These are phyloP conservation scores for Caenorhabditis briggsae DNA, from an alignment of 1,140 invertebrate genomes.

Conservation along the genomic window DNA sequence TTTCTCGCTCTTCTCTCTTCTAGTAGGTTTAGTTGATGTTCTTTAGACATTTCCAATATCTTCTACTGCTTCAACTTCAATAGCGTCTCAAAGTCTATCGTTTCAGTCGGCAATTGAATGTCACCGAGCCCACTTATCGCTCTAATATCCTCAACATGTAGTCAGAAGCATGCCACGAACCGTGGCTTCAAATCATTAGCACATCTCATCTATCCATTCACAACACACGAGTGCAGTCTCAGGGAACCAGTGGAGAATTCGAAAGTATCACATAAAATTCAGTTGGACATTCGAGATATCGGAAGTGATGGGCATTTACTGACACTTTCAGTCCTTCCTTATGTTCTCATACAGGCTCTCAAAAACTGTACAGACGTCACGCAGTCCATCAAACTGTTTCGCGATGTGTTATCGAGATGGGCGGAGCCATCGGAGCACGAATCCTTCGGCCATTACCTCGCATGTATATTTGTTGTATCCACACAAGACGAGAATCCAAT, in stretches of 20 bases:
- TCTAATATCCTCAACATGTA: conserved; percentile 20
- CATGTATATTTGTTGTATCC: conserved; percentile 61
- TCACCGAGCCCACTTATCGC: conserved; percentile 31
- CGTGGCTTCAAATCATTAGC: conserved; percentile 37
- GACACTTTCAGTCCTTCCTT: conserved; percentile 11
- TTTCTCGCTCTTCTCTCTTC: not conserved
- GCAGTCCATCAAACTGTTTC: conserved; percentile 28
- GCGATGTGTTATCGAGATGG: not conserved
- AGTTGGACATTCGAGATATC: conserved; percentile 21
- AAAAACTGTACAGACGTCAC: not conserved
- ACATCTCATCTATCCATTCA: conserved; percentile 11
- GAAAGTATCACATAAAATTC: not conserved
- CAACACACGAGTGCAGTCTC: not conserved
- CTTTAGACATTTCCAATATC: conserved; percentile 26
- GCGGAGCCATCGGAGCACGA: conserved; percentile 54
- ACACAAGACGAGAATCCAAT: conserved; percentile 63
- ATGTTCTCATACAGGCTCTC: conserved; percentile 18
- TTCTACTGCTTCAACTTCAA: not conserved
- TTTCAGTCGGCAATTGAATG: not conserved
- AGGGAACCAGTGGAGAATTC: conserved; percentile 6
- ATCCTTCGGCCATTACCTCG: conserved; percentile 51
- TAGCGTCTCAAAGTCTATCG: too few relatives aligned
- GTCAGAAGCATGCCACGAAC: conserved; percentile 16
- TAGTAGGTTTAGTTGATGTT: not conserved
- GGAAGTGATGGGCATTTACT: conserved; percentile 6